These are phyloP conservation scores for Rallus crepitans DNA, from an alignment of 2,797 vertebrate genomes.

Conservation along the genomic window DNA sequence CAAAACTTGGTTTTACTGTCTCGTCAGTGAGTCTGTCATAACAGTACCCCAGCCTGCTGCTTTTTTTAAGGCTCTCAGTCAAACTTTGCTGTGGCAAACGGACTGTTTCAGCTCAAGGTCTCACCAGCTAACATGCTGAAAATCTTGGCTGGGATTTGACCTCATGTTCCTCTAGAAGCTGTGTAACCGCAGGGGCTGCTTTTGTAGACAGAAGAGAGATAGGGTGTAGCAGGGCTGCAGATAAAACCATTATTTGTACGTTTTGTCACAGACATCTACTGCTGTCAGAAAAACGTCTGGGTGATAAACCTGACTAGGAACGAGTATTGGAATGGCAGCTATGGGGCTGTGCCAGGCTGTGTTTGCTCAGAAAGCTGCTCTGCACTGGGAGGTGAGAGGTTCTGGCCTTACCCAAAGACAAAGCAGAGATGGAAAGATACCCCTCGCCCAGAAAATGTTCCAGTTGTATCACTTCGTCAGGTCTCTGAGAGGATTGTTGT, in stretches of 20 bases:
- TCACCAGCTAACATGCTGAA: neutral
- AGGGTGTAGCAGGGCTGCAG: neutral
- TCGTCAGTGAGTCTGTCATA: neutral
- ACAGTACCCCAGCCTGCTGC: neutral
- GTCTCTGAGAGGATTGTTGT: neutral
- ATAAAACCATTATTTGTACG: neutral
- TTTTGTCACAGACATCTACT: neutral
- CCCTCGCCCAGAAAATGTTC: neutral
- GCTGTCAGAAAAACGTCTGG: neutral
- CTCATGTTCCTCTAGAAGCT: neutral
- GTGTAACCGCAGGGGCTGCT: neutral
- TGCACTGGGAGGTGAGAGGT: neutral
- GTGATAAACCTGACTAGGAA: neutral
- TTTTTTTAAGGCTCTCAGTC: neutral
- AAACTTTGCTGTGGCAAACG: neutral
- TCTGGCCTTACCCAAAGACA: conserved; percentile 7
- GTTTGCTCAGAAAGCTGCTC: neutral
- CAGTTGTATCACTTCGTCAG: neutral
- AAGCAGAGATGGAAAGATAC: conserved; percentile 18
- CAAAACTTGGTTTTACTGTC: neutral
- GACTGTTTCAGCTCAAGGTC: neutral
- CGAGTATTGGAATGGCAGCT: neutral
- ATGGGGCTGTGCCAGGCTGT: neutral
- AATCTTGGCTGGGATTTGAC: neutral
- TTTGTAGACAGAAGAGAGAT: neutral